Evolutionary conservation across 2,113 vertebrate genomes (phyloP), one percentile per base, ranked within the genome.

Genomic region (Triplophysa siluroides): DNA sequence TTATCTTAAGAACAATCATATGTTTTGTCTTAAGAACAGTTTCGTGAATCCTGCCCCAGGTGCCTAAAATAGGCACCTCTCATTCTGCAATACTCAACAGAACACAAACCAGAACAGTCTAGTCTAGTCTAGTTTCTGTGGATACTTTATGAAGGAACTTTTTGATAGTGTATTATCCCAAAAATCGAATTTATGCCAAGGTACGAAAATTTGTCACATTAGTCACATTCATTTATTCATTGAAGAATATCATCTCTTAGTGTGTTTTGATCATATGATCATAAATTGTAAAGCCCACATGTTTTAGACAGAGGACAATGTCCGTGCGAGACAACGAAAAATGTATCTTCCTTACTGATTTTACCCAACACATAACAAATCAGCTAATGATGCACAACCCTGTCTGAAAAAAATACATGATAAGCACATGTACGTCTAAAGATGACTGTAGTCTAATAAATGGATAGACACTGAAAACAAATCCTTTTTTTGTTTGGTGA

Each of bases 101-200:
- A 76, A 54, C 78, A 77, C 66, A 80, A 66, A 71, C 62, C 38
- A 77, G 73, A 29, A 4, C 63, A 33, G 29, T n/a, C n/a, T n/a
- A n/a, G n/a, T n/a, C n/a, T n/a, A 33, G 33, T 38, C 23, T 68
- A 54, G 21, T 26, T 70, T 66, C 76, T 67, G 24, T 69, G 70
- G 69, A 68, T 26, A 75, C 64, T 63, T 79, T 45, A 45, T 45
- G 10, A 45, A 45, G 9, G 62, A 56, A 64, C 52, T 41, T 79
- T 33, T 47, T 75, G 26, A 64, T 67, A 77, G 26, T 52, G 66
- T 76, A 50, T 71, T 54, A 54, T 54, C 52, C 29, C 11, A 14
- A 52, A 52, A 52, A 19, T 12, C 12, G 52, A 0, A 58, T 64
- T 54, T 76, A 76, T n/a, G 61, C 68, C 54, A 63, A 45, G 62